Base-by-base conservation (phyloP, 2,113 vertebrate genomes). In the Abramis brama region DNA sequence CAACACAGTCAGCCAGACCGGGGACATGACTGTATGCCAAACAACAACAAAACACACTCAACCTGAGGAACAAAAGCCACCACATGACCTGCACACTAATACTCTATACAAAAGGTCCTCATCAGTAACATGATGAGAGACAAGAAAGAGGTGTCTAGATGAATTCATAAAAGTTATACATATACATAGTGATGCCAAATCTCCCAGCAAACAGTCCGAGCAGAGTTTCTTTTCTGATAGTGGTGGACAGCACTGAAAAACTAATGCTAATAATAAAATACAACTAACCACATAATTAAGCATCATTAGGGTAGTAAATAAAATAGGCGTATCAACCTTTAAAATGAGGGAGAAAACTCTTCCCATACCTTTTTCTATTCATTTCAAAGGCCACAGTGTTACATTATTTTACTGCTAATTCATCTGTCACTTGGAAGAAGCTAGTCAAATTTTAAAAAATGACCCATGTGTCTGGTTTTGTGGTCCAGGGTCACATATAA, bases 1-100 rank as follows among this genome's bases (percentile, higher is more conserved):
- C 59, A 81, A 47, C 77, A 59, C 36, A 68, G 60, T 4, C 60
- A 68, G 43, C 8, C 5, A 81, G 43, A 66, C 60, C 10, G 5
- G 3, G 21, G 43, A 68, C 25, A 68, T 50, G 59, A 36, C 13
- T 80, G 0, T 66, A 17, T 66, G 39, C 60, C 79, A 47, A 47
- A 19, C n/a, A 81, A 60, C 33, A 60, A 60, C 57, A 79, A 79
- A 79, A 64, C n/a, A 80, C 57, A 45, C 78, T 43, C 33, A 11
- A 81, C 79, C 79, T 81, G 60, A 47, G 60, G 4, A 64, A 81
- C 39, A 55, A 50, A 55, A 55, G 47, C 75, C 7, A 8, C 9
- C n/a, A 66, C 78, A 43, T 15, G 0, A 10, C 36, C 23, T 17
- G n/a, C 36, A 64, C 33, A 80, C 78, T 43, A 39, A 66, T 21